These are phyloP conservation scores for Salvelinus namaycush DNA, from an alignment of 2,113 vertebrate genomes.

Conservation along the genomic window DNA sequence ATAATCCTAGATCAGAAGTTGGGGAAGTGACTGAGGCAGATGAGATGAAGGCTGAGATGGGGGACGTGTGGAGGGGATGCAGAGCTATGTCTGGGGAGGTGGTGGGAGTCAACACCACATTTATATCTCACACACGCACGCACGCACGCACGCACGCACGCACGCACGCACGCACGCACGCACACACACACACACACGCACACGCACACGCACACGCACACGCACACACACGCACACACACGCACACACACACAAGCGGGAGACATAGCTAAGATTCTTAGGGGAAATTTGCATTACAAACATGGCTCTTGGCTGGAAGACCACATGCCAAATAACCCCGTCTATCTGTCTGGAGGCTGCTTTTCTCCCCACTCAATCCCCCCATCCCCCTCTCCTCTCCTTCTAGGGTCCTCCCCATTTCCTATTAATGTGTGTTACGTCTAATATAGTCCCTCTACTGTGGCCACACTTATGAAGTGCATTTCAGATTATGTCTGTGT, in stretches of 20 bases:
- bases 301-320: slow-evolving; percentile 49
- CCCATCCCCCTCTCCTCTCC: not conserved
- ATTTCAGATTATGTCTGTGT: not conserved
- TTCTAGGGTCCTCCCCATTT: not conserved
- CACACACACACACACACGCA: slow-evolving; percentile 41
- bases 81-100: not conserved
- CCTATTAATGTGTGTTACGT: not conserved
- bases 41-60: not conserved
- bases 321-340: slow-evolving; percentile 52
- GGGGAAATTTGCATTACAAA: slow-evolving; percentile 67
- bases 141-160: slow-evolving; percentile 1
- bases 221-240: slow-evolving; percentile 37
- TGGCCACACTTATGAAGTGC: not conserved
- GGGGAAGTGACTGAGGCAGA: not conserved
- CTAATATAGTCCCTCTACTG: not conserved
- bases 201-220: slow-evolving; percentile 41
- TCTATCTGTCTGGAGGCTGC: slow-evolving; percentile 23
- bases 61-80: not conserved
- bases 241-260: slow-evolving; percentile 47
- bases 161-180: not conserved
- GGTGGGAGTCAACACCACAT: slow-evolving; percentile 2
- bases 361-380: slow-evolving; percentile 6
- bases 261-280: slow-evolving; percentile 57
- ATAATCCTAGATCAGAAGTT: not conserved
- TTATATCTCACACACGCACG: slow-evolving; percentile 28